phyloP scores from a whole-genome alignment of 1,140 invertebrate genomes.

The Caerostris darwini region DNA sequence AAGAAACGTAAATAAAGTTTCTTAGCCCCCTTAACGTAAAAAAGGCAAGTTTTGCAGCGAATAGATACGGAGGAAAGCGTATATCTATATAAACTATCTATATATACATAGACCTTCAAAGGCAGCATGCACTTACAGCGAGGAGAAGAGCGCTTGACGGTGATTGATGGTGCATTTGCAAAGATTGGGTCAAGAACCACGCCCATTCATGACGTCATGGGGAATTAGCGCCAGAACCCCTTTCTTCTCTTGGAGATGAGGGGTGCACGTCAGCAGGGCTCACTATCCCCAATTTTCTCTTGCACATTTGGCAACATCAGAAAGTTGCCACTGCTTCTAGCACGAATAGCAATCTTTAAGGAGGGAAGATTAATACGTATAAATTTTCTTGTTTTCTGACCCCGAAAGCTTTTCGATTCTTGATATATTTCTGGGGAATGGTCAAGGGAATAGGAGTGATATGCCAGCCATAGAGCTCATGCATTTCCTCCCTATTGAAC shows the following conservation, averaged over 20 bases:
- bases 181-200: constrained; percentile 73
- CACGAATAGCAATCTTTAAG: constrained; percentile 19
- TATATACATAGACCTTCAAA: constrained; percentile 65
- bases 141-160: constrained; percentile 42
- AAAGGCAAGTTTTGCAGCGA: constrained; percentile 68
- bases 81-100: constrained; percentile 75
- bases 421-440: not conserved
- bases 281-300: constrained; percentile 18
- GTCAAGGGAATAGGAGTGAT: constrained; percentile 48
- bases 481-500: not conserved
- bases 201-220: constrained; percentile 58
- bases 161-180: constrained; percentile 68
- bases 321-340: not conserved
- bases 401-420: not conserved
- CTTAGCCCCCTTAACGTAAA: constrained; percentile 11
- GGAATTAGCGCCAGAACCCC: constrained; percentile 71
- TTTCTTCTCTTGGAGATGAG: constrained; percentile 47
- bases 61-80: constrained; percentile 50
- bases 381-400: not conserved
- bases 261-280: constrained; percentile 6
- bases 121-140: constrained; percentile 62
- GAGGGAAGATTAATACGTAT: not conserved
- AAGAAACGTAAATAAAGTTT: constrained; percentile 74
- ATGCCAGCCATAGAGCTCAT: not conserved
- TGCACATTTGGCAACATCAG: constrained; percentile 38